Conservation (phyloP, 1,140 invertebrate species). For the Lasioglossum albipes region DNA sequence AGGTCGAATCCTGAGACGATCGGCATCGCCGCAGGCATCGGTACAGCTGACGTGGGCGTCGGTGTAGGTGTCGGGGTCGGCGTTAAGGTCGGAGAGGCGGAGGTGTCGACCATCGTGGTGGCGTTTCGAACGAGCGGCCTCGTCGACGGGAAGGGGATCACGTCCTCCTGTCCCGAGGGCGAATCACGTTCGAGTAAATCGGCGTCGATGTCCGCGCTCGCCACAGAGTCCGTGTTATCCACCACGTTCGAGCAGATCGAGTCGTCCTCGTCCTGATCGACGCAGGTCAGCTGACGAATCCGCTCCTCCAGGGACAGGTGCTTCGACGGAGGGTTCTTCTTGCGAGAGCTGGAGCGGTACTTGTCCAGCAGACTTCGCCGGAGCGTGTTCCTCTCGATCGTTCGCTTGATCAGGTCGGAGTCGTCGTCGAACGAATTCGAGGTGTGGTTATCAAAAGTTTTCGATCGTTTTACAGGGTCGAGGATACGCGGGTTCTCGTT, state of each 20-base stretch:
- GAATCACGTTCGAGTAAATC: conserved; percentile 68
- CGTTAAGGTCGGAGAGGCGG: no score
- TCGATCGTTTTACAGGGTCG: conserved; percentile 83
- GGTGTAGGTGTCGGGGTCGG: no score
- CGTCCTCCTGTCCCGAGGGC: conserved; percentile 70
- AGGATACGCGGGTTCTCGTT: conserved; percentile 84
- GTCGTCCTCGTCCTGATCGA: conserved; percentile 85
- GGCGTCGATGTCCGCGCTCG: conserved; percentile 8
- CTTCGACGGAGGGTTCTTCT: conserved; percentile 77
- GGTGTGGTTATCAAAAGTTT: conserved; percentile 73
- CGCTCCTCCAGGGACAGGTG: conserved; percentile 86
- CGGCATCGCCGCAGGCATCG: conserved; percentile 8
- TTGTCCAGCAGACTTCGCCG: conserved; percentile 85
- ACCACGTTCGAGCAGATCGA: conserved; percentile 20
- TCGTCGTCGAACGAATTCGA: conserved; percentile 78
- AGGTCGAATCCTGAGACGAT: neutral
- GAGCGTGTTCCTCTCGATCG: conserved; percentile 88
- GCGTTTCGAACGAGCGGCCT: neutral
- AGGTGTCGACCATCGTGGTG: neutral
- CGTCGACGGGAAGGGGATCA: neutral
- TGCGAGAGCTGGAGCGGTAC: conserved; percentile 77
- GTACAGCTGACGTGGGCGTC: neutral
- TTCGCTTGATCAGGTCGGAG: conserved; percentile 82
- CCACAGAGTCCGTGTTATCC: conserved; percentile 31
- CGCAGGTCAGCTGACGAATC: conserved; percentile 89